Percentiles rank a stretch among this genome's conserved stretches.
Evolutionary conservation across 2,113 vertebrate genomes (phyloP).

Genomic region (Toxotes jaculatrix): DNA sequence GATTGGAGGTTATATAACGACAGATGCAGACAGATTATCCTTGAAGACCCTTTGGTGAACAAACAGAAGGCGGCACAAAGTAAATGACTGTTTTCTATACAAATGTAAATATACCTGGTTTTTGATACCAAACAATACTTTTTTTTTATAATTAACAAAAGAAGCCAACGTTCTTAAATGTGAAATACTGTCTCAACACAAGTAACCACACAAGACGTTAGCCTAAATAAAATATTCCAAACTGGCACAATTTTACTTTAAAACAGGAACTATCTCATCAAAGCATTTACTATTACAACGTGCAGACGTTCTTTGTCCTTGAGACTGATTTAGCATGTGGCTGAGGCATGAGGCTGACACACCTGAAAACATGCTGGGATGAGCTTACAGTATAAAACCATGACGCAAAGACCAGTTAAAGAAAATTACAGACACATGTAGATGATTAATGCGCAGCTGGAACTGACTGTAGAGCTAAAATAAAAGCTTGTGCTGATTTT

Average conservation of each 20-base stretch:
- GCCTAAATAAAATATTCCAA: too few species aligned
- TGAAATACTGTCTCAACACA: background rate
- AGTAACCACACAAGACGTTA: too few species aligned
- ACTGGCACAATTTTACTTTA: too few species aligned
- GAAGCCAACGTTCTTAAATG: background rate
- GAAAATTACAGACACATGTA: too few species aligned
- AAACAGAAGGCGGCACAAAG: background rate
- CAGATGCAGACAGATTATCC: slow-evolving; percentile 24
- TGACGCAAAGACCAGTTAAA: too few species aligned
- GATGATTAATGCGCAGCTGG: background rate
- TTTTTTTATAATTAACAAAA: too few species aligned
- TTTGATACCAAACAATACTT: background rate
- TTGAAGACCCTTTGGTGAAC: background rate
- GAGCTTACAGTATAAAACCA: too few species aligned
- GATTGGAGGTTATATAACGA: slow-evolving; percentile 44
- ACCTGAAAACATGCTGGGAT: too few species aligned
- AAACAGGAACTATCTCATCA: too few species aligned
- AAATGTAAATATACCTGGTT: background rate
- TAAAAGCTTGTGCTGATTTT: background rate
- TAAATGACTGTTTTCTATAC: background rate
- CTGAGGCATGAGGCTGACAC: too few species aligned
- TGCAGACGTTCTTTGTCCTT: background rate
- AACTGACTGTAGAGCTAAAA: background rate
- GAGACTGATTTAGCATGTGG: too few species aligned
- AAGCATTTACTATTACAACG: too few species aligned